Conservation (phyloP, 2,888 invertebrate species). For the Danaus chrysippus region DNA sequence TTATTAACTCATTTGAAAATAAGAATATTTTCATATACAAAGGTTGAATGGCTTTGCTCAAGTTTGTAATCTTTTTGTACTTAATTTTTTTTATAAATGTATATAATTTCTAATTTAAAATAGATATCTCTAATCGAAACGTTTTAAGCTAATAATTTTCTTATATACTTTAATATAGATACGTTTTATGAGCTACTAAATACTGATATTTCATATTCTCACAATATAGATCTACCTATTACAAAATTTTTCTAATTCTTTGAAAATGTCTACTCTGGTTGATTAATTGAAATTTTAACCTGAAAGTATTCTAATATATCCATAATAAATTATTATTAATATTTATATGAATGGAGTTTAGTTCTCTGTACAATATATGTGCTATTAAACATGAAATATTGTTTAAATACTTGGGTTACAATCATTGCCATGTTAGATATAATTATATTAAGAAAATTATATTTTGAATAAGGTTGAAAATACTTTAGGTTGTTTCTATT, state of each 20-base stretch:
- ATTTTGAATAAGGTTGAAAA: neutral
- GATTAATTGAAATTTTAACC: conserved; percentile 5
- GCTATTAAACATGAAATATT: conserved; percentile 1
- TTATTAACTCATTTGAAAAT: too few species aligned
- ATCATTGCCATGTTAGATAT: conserved; percentile 27
- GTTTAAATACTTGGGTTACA: conserved; percentile 11
- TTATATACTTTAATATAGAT: too few species aligned
- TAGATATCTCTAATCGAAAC: neutral
- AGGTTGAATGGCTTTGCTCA: neutral
- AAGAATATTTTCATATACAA: neutral
- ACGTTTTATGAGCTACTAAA: too few species aligned
- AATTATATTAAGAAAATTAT: conserved; percentile 8
- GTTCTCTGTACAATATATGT: neutral
- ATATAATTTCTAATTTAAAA: neutral
- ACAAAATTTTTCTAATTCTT: neutral
- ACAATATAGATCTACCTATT: neutral
- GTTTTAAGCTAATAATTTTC: neutral
- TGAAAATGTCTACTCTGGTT: conserved; percentile 3
- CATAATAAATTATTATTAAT: neutral
- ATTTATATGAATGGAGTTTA: neutral
- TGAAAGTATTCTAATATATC: neutral
- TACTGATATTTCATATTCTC: neutral
- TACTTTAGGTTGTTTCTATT: conserved; percentile 1
- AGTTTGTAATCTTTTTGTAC: neutral
- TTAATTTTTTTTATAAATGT: neutral